Conservation (phyloP, 1,140 invertebrate genomes). For the Hesperophylax magnus region DNA sequence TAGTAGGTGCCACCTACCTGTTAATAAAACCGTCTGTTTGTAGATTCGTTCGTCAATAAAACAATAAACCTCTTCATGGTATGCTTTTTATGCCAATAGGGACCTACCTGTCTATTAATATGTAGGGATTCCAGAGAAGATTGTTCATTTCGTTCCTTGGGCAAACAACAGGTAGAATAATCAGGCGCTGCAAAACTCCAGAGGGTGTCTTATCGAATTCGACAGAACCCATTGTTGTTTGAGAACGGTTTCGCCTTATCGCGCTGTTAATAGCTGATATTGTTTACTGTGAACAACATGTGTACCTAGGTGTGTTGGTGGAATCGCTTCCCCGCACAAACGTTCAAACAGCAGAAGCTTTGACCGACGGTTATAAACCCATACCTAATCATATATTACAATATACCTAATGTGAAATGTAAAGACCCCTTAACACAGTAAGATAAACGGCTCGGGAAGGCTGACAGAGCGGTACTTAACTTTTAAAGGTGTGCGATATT, state of each 20-base stretch:
- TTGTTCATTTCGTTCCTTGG: background rate
- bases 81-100: too few relatives aligned
- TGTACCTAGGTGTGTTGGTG: background rate
- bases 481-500: too few relatives aligned
- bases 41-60: too few relatives aligned
- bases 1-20: too few relatives aligned
- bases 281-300: constrained; percentile 15
- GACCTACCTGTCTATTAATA: too few relatives aligned
- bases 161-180: constrained; percentile 5
- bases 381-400: too few relatives aligned
- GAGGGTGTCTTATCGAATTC: constrained; percentile 21
- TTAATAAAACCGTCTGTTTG: too few relatives aligned
- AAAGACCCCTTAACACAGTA: background rate
- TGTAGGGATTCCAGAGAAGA: background rate
- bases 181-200: background rate
- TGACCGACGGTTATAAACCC: constrained; percentile 24
- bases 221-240: constrained; percentile 9
- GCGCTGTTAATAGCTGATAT: constrained; percentile 5
- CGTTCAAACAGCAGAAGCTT: constrained; percentile 29
- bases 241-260: constrained; percentile 26
- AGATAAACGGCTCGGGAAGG: background rate
- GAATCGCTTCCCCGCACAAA: constrained; percentile 17
- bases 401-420: background rate
- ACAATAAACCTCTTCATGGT: too few relatives aligned
- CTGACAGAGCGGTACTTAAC: background rate